Percentiles rank a stretch among this genome's conserved stretches.
These are phyloP conservation scores for Orgyia antiqua DNA, from an alignment of 2,888 invertebrate genomes.

Conservation along the genomic window DNA sequence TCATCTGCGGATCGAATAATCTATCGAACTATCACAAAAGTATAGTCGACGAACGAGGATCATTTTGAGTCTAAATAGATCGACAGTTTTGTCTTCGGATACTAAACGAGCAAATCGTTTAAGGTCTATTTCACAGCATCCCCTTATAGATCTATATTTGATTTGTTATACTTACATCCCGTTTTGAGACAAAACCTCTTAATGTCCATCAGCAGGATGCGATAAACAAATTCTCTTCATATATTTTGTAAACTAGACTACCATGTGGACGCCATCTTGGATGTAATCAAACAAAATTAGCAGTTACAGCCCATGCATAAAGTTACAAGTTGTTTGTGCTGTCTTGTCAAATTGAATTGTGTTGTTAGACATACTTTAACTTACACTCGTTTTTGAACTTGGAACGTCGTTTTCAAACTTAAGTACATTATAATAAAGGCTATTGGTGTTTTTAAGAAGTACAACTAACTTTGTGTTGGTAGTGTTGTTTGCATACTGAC, in stretches of 20 bases:
- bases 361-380: constrained; percentile 26
- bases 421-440: constrained; percentile 23
- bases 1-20: too few species aligned
- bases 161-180: constrained; percentile 27
- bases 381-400: constrained; percentile 20
- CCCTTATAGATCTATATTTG: constrained; percentile 15
- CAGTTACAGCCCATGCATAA: constrained; percentile 26
- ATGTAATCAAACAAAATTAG: constrained; percentile 28
- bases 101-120: too few species aligned
- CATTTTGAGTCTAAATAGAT: too few species aligned
- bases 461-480: constrained; percentile 25
- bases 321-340: constrained; percentile 36
- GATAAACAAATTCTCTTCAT: constrained; percentile 57
- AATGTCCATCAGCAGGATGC: constrained; percentile 57
- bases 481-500: constrained; percentile 52
- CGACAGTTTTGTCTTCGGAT: too few species aligned
- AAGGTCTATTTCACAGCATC: constrained; percentile 9
- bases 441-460: constrained; percentile 11
- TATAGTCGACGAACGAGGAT: too few species aligned
- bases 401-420: constrained; percentile 27
- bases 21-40: too few species aligned
- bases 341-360: constrained; percentile 28
- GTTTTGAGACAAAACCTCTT: constrained; percentile 42
- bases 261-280: constrained; percentile 42
- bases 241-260: constrained; percentile 63